phyloP scores from a whole-genome alignment of 2,797 vertebrate genomes.

The Arctocebus calabarensis region DNA sequence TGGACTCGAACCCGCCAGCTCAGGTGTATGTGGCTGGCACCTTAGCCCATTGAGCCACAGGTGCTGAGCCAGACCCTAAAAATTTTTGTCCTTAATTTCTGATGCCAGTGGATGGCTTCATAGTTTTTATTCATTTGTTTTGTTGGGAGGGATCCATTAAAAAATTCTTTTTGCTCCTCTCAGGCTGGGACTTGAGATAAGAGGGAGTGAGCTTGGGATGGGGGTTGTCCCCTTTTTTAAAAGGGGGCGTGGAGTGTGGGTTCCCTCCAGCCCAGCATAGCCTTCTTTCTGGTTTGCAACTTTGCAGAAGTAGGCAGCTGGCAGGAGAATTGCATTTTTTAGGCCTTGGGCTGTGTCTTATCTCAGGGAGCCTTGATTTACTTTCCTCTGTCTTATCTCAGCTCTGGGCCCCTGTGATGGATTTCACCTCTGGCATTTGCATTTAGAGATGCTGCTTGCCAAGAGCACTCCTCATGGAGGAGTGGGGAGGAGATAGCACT shows the following conservation, averaged over 20 bases:
- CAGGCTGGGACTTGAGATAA: not conserved
- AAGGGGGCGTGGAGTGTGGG: not conserved
- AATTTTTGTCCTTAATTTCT: not conserved
- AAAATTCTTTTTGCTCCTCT: not conserved
- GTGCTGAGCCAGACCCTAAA: not conserved
- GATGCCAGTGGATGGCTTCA: not conserved
- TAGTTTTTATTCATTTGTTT: not conserved
- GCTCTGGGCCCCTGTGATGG: conserved; percentile 58
- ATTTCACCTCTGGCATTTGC: conserved; percentile 79
- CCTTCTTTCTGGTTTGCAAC: not conserved
- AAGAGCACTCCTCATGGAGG: not conserved
- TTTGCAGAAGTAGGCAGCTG: conserved; percentile 66
- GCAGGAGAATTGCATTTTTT: conserved; percentile 76
- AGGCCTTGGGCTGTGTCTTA: conserved; percentile 74
- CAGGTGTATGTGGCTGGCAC: too few species aligned
- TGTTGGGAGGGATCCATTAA: not conserved
- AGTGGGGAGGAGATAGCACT: conserved; percentile 39
- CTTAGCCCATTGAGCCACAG: too few species aligned
- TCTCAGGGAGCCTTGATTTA: conserved; percentile 80
- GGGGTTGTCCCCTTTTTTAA: conserved; percentile 1
- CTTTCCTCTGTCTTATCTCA: conserved; percentile 73
- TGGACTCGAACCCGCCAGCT: too few species aligned
- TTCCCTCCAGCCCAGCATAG: not conserved
- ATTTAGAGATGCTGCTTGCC: conserved; percentile 56
- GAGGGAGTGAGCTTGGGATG: not conserved